These are phyloP conservation scores for Chymomyza fuscimana DNA, from an alignment of 2,888 invertebrate species.

Conservation along the genomic window DNA sequence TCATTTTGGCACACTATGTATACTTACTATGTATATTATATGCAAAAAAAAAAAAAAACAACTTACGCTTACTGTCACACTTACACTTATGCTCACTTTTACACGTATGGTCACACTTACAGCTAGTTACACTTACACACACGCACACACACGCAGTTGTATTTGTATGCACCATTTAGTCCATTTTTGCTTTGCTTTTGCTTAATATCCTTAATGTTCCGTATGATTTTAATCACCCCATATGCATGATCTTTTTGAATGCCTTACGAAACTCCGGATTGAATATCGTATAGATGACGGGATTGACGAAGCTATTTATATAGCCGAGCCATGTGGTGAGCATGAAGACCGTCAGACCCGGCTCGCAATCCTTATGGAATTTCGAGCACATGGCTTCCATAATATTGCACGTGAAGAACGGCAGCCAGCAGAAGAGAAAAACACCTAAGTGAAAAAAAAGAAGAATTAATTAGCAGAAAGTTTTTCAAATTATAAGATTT, in stretches of 20 bases:
- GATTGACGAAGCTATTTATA: constrained; percentile 96
- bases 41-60: constrained; percentile 17
- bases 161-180: not conserved
- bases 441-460: constrained; percentile 87
- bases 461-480: not conserved
- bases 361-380: constrained; percentile 87
- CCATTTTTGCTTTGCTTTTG: constrained; percentile 11
- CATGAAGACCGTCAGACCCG: constrained; percentile 93
- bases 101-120: not conserved
- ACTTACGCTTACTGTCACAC: not conserved
- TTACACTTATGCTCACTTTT: constrained; percentile 2
- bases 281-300: constrained; percentile 96
- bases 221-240: constrained; percentile 80
- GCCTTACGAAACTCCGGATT: constrained; percentile 99
- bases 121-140: not conserved
- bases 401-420: constrained; percentile 99
- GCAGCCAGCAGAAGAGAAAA: constrained; percentile 98
- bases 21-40: constrained; percentile 24
- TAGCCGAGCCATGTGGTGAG: constrained; percentile 99
- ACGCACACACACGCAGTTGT: not conserved
- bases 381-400: constrained; percentile 98
- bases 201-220: constrained; percentile 10
- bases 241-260: constrained; percentile 94
- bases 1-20: constrained; percentile 54
- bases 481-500: too few species aligned